A percentile compares a stretch with the other conserved stretches of the same genome.
phyloP scores from a whole-genome alignment of 1,140 invertebrate species.

The Hirudo medicinalis region DNA sequence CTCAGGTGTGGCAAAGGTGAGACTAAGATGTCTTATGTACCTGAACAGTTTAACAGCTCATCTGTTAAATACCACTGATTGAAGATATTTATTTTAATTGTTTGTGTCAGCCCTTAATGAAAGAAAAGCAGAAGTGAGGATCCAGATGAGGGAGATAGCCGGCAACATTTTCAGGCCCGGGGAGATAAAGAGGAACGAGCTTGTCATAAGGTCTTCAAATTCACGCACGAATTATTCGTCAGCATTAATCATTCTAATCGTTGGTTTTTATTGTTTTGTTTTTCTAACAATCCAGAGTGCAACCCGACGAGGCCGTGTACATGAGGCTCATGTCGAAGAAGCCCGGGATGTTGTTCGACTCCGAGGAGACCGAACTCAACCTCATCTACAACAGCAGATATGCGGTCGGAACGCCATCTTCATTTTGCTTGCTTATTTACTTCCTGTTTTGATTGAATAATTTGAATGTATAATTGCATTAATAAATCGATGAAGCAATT shows the following conservation, averaged over 20 bases:
- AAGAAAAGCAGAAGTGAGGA: constrained; percentile 89
- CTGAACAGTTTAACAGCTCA: too few species aligned
- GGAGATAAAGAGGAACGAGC: constrained; percentile 80
- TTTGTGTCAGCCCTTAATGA: constrained; percentile 83
- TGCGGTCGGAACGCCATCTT: background rate
- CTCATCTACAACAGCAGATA: constrained; percentile 85
- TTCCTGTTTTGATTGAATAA: too few species aligned
- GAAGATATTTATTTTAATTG: too few species aligned
- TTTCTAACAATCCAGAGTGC: constrained; percentile 61
- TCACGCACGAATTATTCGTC: too few species aligned
- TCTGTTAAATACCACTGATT: too few species aligned
- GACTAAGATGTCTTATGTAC: background rate
- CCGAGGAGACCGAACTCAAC: constrained; percentile 95
- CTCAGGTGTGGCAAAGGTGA: constrained; percentile 86
- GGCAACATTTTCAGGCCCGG: constrained; percentile 85
- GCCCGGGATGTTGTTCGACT: constrained; percentile 88
- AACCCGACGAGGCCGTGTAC: constrained; percentile 95
- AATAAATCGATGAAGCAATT: too few species aligned
- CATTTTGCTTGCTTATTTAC: too few species aligned
- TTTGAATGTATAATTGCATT: too few species aligned
- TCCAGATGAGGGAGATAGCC: constrained; percentile 79
- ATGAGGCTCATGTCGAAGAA: constrained; percentile 96
- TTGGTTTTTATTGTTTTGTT: too few species aligned
- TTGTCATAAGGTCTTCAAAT: constrained; percentile 49
- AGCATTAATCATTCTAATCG: too few species aligned